Base-by-base conservation (phyloP, 1,140 invertebrate genomes). In the Physella acuta region DNA sequence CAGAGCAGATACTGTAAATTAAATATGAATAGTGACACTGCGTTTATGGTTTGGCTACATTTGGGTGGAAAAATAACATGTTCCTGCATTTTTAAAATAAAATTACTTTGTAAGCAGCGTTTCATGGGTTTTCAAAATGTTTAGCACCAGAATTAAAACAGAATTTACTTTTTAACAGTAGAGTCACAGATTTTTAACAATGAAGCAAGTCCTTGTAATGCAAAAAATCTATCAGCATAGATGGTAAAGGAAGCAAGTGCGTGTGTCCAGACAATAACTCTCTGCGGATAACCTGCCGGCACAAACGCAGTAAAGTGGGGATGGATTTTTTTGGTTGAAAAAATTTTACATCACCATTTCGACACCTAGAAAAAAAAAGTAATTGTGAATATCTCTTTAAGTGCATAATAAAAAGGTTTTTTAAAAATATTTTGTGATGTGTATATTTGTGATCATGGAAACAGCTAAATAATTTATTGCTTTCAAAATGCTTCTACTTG, bases 331-430 rank as follows among this genome's bases (percentile, higher is more conserved):
- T 5, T 64, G 28, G 30, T 64, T 31, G 2, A 3, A 64, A 26
- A 64, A 64, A 64, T 8, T 24, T 51, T 26, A 64, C 62, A 64
- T 64, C 62, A 31, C 62, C 62, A 64, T 37, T 64, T 17, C 62
- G 37, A 11, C n/a, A 37, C 17, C 62, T 64, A 52, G 14, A 52
- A 52, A 62, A 44, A 16, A 64, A 39, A 61, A 60, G 3, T 33
- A 36, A 14, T 60, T 24, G 24, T 44, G 31, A 62, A 39, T 62
- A 3, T 2, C 11, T n/a, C n/a, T n/a, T n/a, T n/a, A n/a, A n/a
- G n/a, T 3, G 34, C 24, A 34, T 58, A 31, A 60, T 1, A 60
- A 39, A 44, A 39, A 44, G 17, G 24, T 39, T 26, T 5, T 62
- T 20, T 11, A 4, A 34, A 3, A 44, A 44, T 16, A 14, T 1